A percentile compares a stretch with the other conserved stretches of the same genome.
These are phyloP conservation scores for Cyclina sinensis DNA, from an alignment of 1,140 invertebrate genomes.

Conservation along the genomic window DNA sequence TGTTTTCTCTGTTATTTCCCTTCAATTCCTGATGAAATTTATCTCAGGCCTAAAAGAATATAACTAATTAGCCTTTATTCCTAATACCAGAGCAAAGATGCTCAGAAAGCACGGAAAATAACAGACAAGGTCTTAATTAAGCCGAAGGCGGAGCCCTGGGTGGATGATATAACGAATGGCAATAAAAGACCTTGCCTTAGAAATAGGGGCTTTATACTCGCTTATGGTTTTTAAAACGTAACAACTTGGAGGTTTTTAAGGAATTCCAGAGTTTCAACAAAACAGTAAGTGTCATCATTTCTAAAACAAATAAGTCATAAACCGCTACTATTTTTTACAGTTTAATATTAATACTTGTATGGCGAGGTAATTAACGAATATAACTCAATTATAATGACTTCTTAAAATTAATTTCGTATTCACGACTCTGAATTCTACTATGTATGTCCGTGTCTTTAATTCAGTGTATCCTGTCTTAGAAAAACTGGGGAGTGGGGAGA, in stretches of 20 bases:
- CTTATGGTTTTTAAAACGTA: background rate
- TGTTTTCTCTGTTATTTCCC: background rate
- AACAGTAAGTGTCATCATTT: too few species aligned
- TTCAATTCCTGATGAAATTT: background rate
- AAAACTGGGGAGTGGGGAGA: too few species aligned
- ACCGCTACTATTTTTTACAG: too few species aligned
- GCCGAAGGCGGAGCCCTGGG: background rate
- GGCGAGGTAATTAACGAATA: too few species aligned
- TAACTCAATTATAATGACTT: too few species aligned
- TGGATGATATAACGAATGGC: background rate
- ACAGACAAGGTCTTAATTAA: background rate
- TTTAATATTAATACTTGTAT: too few species aligned
- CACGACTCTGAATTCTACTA: too few species aligned
- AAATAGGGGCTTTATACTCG: background rate
- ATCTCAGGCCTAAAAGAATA: background rate
- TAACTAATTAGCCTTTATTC: background rate
- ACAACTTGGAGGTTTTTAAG: background rate
- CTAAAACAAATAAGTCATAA: too few species aligned
- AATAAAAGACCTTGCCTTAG: background rate
- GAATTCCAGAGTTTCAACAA: too few species aligned
- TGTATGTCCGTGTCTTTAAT: too few species aligned
- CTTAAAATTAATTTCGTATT: too few species aligned
- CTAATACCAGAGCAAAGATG: constrained; percentile 3
- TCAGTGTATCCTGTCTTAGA: too few species aligned
- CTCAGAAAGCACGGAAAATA: background rate